Base-by-base conservation (phyloP, 2,888 invertebrate genomes). In the Drosophila hamatofila region DNA sequence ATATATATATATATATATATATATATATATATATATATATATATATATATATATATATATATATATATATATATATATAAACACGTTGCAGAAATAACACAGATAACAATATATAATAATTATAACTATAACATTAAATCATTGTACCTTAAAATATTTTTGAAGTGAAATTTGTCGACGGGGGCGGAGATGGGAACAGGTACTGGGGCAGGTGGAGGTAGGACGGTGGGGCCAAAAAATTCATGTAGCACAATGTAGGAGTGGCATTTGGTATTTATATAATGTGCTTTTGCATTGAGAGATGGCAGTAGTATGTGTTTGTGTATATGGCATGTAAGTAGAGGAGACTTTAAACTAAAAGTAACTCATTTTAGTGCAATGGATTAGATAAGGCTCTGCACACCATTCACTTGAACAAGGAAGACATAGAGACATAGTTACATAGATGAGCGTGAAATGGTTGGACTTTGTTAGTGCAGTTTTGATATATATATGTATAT, bases 131-230 rank as follows among this genome's bases (percentile, higher is more conserved):
- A 30, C 18, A 57, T 33, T 57, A 62, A 62, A 78, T 77, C 59
- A 65, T 62, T 77, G 72, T 77, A 81, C 72, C 72, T 68, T 58
- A 62, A 48, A 52, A 27, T 33, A 62, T 80, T 65, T 75, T 42
- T 75, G 27, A n/a, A 61, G 46, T 9, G 25, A 16, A 25, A n/a
- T n/a, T 48, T 46, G n/a, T n/a, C n/a, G 23, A 6, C 4, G 14
- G 42, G 23, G 11, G 27, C 11, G 11, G 6, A 6, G 27, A 27
- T 0, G n/a, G 12, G 11, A 6, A n/a, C 9, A n/a, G 48, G n/a
- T 3, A 4, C 2, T n/a, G 18, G 27, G n/a, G 6, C 18, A 12
- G 11, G 46, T 46, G 5, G 27, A 9, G 2, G n/a, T 9, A 11
- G 30, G 11, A 27, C 27, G 3, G 23, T 23, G 25, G 55, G 63